These are phyloP conservation scores for Idaea aversata DNA, from an alignment of 2,888 invertebrate species.

Conservation along the genomic window DNA sequence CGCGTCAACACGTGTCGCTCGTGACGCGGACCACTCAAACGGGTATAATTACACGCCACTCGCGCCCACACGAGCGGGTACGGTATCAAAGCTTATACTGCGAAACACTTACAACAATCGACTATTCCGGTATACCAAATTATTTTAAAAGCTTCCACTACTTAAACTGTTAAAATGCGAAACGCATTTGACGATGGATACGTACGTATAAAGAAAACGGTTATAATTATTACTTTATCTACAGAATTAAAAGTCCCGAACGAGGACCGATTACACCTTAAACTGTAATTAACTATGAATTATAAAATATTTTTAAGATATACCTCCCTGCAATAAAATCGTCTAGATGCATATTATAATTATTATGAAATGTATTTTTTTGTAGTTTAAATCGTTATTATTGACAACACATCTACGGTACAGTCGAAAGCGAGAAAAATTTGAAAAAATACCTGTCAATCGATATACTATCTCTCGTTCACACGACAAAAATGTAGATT, in stretches of 20 bases:
- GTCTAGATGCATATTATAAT: slow-evolving; percentile 74
- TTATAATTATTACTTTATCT: slow-evolving; percentile 48
- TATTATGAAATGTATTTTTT: slow-evolving; percentile 76
- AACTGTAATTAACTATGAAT: slow-evolving; percentile 75
- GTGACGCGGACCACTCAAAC: slow-evolving; percentile 30
- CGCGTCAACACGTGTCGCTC: too few species aligned
- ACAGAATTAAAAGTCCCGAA: slow-evolving; percentile 60
- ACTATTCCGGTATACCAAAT: slow-evolving; percentile 34
- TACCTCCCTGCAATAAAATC: slow-evolving; percentile 76
- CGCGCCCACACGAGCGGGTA: slow-evolving; percentile 32
- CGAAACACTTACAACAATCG: slow-evolving; percentile 39
- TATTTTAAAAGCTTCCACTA: slow-evolving; percentile 51
- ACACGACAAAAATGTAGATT: slow-evolving; percentile 78
- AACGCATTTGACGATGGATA: slow-evolving; percentile 44
- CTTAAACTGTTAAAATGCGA: slow-evolving; percentile 48
- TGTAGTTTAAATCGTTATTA: slow-evolving; percentile 74
- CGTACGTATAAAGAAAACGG: slow-evolving; percentile 41
- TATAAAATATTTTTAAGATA: slow-evolving; percentile 75
- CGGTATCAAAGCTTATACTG: slow-evolving; percentile 43
- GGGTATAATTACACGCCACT: slow-evolving; percentile 23
- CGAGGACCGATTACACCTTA: slow-evolving; percentile 67
- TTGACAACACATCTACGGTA: slow-evolving; percentile 80
- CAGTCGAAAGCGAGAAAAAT: slow-evolving; percentile 79
- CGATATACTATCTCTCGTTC: slow-evolving; percentile 77
- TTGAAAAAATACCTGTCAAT: slow-evolving; percentile 80